Percentiles rank a stretch among this genome's conserved stretches.
Conservation (phyloP, 2,888 invertebrate genomes). For the Conchocele bisecta region DNA sequence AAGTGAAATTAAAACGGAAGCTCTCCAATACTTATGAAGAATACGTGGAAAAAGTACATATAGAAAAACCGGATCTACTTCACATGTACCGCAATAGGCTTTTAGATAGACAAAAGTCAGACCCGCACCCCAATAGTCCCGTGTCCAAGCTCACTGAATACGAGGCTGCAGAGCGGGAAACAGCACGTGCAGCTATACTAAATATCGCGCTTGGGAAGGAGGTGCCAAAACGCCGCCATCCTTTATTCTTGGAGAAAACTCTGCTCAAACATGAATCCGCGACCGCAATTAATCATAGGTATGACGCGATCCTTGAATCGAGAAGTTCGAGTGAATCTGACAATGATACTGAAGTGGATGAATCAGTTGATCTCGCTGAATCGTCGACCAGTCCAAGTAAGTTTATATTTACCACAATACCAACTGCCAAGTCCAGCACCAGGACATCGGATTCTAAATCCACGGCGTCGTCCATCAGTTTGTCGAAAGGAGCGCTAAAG, state of each 20-base stretch:
- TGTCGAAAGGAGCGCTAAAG: slow-evolving; percentile 31
- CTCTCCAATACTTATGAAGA: slow-evolving; percentile 37
- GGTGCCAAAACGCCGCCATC: slow-evolving; percentile 14
- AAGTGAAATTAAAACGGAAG: slow-evolving; percentile 11
- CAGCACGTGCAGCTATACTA: slow-evolving; percentile 38
- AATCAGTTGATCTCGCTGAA: background rate
- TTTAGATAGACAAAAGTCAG: background rate
- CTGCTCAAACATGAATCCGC: background rate
- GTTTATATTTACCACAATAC: slow-evolving; percentile 49
- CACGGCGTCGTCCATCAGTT: slow-evolving; percentile 22
- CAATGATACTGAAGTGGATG: background rate
- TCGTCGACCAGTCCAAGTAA: no score
- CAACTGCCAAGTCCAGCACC: slow-evolving; percentile 39
- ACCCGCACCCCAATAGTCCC: slow-evolving; percentile 7
- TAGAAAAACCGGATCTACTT: slow-evolving; percentile 6
- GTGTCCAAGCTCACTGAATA: background rate
- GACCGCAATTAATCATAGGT: no score
- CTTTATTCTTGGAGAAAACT: slow-evolving; percentile 7
- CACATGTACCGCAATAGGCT: background rate
- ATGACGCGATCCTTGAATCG: no score
- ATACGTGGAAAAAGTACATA: slow-evolving; percentile 30
- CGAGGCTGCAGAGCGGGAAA: slow-evolving; percentile 11
- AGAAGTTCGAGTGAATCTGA: no score
- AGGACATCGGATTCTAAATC: slow-evolving; percentile 41
- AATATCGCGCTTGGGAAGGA: slow-evolving; percentile 34